phyloP scores from a whole-genome alignment of 2,113 vertebrate species.

The Mustela nigripes region DNA sequence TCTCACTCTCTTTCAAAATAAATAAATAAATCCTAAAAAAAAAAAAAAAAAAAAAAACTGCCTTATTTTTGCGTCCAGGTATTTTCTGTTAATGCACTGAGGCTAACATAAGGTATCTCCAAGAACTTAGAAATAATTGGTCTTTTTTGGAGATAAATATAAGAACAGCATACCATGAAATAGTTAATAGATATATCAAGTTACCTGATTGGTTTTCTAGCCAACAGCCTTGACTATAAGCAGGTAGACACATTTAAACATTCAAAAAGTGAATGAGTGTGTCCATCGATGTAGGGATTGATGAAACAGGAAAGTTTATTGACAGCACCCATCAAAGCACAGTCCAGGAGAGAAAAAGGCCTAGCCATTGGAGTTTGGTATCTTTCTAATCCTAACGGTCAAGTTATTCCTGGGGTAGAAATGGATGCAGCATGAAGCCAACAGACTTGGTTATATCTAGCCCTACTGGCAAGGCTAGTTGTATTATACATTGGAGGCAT shows the following conservation, averaged over 20 bases:
- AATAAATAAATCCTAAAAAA: neutral
- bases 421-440: neutral
- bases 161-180: neutral
- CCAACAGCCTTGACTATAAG: neutral
- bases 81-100: slow-evolving; percentile 14
- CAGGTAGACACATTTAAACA: neutral
- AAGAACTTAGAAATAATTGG: slow-evolving; percentile 3
- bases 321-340: neutral
- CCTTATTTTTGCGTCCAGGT: slow-evolving; percentile 30
- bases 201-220: neutral
- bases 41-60: slow-evolving; percentile 9
- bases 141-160: neutral
- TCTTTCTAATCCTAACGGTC: neutral
- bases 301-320: neutral
- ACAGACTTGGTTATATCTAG: neutral
- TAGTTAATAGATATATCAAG: neutral
- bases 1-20: neutral
- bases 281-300: neutral
- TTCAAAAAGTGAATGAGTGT: neutral
- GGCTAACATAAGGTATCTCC: neutral
- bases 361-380: neutral
- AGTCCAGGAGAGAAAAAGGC: neutral
- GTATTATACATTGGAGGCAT: neutral
- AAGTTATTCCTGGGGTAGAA: neutral
- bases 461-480: neutral